Base-by-base conservation (phyloP, 2,113 vertebrate species). In the Pseudorhombus dupliciocellatus region DNA sequence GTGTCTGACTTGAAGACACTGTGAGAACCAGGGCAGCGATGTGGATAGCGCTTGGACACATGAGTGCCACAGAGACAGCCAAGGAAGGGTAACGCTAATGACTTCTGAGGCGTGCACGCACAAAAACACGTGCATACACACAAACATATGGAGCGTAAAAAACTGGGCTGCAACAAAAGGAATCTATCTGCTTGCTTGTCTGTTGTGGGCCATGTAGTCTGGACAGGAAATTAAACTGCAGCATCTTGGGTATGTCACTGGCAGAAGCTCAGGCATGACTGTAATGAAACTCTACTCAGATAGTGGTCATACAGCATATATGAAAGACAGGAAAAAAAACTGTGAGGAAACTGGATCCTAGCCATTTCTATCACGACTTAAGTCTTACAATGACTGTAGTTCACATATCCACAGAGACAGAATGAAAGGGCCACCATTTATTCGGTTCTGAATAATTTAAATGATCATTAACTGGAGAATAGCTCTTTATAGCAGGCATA, bases 211-310 rank as follows among this genome's bases (percentile, higher is more conserved):
- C 71, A 85, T 85, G 70, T 59, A 88, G 87, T 90, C 88, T 84
- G 83, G 87, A 87, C 87, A 92, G 86, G 88, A 91, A 90, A 91
- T 90, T 84, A 88, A 91, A 90, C 56, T 56, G 74, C 54, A 81
- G 76, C 70, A 82, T 83, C 64, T 74, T 77, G 66, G 77, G 67
- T 73, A 79, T 84, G 75, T 85, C 70, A 82, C 71, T 34, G 76
- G 53, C 60, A 81, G 63, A 55, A 72, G 58, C 55, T 72, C 52
- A 64, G 72, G 72, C 66, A 79, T 44, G 59, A 79, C 57, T 66
- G 55, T 80, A 84, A 79, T 87, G 72, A 84, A 88, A 73, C 26
- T 55, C 60, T 73, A 76, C 66, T 81, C 70, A 79, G 76, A 86
- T 72, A 62, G 30, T 67, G 28, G 22, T 46, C 66, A 60, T 58